Base-by-base conservation (phyloP, 2,888 invertebrate genomes). In the Drosophila suboccidentalis region DNA sequence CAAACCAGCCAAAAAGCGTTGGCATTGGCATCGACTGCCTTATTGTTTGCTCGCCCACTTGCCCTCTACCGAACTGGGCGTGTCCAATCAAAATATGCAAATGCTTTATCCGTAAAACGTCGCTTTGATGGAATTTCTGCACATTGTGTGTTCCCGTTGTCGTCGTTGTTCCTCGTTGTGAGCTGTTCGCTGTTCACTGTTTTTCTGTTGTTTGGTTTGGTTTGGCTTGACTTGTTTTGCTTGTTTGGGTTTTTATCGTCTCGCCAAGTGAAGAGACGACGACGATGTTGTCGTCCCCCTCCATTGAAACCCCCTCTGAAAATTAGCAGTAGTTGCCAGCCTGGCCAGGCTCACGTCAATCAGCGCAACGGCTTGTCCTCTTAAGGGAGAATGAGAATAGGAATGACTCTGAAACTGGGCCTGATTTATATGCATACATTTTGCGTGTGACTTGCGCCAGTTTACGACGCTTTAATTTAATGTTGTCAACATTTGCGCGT, bases 41-140 rank as follows among this genome's bases (percentile, higher is more conserved):
- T 70, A 86, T 86, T 83, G 86, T 86, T 83, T 86, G 82, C 67
- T 64, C 85, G 75, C 82, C 73, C 80, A 86, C 64, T 75, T 68
- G 68, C 67, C 74, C 77, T 59, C 50, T 61, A 59, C 69, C 65
- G 62, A 75, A 72, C 53, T 75, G 78, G 85, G 85, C 86, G 83
- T 86, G 83, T 77, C 83, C 86, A 85, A 85, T 88, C 88, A 88
- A 85, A 85, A 86, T 85, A 85, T 85, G 85, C 83, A 85, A 85
- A 85, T 85, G 74, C 72, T 87, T 87, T 88, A 85, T 85, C 86
- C 86, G 80, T 87, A 80, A 83, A 83, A 87, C 80, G 83, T 85
- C 83, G 82, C 86, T 82, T 87, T 83, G 82, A 87, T 83, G 80
- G 70, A 87, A 83, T 83, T 83, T 83, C 86, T 82, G 77, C 86